Conservation (phyloP, 2,113 vertebrate genomes). For the Rousettus leschenaultii region DNA sequence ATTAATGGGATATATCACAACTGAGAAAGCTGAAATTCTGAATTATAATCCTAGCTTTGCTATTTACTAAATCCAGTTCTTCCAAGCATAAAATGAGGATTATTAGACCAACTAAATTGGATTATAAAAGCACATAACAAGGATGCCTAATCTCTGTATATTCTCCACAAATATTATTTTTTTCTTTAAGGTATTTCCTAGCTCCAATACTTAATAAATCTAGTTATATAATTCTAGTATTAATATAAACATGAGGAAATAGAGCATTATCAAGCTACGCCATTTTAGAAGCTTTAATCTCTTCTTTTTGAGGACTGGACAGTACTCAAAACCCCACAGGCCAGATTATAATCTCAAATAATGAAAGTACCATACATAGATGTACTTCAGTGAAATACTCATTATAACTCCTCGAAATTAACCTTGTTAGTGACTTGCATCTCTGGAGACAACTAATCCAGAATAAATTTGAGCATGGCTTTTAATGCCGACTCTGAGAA, state of each 20-base stretch:
- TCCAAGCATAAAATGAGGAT: background rate
- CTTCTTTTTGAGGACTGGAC: background rate
- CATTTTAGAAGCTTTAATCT: background rate
- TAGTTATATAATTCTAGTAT: background rate
- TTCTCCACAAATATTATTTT: background rate
- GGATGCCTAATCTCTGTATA: background rate
- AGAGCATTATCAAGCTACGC: background rate
- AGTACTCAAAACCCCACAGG: background rate
- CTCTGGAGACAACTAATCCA: background rate
- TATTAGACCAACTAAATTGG: background rate
- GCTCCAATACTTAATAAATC: background rate
- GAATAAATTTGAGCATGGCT: background rate
- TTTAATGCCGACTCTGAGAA: slow-evolving; percentile 24
- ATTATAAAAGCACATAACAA: background rate
- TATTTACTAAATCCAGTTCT: background rate
- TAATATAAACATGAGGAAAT: background rate
- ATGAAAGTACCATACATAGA: background rate
- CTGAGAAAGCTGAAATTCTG: background rate
- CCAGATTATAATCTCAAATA: background rate
- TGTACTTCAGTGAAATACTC: background rate
- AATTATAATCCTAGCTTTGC: background rate
- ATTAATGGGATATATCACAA: background rate
- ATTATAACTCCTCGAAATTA: slow-evolving; percentile 22
- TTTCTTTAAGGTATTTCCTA: background rate
- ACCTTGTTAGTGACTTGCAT: background rate